Evolutionary conservation across 23 tunicate genomes (phyloP).

Genomic region (Styela plicata): DNA sequence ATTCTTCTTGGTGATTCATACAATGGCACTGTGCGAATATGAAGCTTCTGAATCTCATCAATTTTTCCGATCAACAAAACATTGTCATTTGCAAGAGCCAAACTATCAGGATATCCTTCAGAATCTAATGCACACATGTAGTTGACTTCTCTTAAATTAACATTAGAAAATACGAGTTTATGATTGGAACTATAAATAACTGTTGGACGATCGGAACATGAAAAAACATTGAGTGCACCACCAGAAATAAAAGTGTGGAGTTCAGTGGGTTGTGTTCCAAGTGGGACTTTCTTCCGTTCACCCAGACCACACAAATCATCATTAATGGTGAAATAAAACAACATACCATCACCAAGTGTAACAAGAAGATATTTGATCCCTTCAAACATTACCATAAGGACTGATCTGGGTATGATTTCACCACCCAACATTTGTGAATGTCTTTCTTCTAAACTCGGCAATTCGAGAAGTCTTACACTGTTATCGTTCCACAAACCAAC

Average conservation of each 20-base stretch:
- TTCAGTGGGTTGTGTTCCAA: constrained; percentile 89
- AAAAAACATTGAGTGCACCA: constrained; percentile 71
- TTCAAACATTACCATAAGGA: constrained; percentile 78
- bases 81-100: constrained; percentile 92
- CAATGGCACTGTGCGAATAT: constrained; percentile 88
- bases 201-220: constrained; percentile 98
- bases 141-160: constrained; percentile 87
- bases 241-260: constrained; percentile 71
- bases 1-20: constrained; percentile 91
- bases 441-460: constrained; percentile 69
- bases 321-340: constrained; percentile 73
- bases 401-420: constrained; percentile 94
- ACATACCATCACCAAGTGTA: constrained; percentile 89
- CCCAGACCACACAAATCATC: constrained; percentile 39
- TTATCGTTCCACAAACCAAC: constrained; percentile 97
- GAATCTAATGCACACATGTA: constrained; percentile 99
- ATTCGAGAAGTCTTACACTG: constrained; percentile 50
- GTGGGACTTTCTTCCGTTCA: constrained; percentile 85
- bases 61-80: constrained; percentile 89
- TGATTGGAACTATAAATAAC: constrained; percentile 97
- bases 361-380: constrained; percentile 79
- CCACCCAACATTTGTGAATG: constrained; percentile 68
- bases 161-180: constrained; percentile 88
- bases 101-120: constrained; percentile 93
- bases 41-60: constrained; percentile 98